Base-by-base conservation (phyloP, 2,888 invertebrate genomes). In the Epicampocera succincta region DNA sequence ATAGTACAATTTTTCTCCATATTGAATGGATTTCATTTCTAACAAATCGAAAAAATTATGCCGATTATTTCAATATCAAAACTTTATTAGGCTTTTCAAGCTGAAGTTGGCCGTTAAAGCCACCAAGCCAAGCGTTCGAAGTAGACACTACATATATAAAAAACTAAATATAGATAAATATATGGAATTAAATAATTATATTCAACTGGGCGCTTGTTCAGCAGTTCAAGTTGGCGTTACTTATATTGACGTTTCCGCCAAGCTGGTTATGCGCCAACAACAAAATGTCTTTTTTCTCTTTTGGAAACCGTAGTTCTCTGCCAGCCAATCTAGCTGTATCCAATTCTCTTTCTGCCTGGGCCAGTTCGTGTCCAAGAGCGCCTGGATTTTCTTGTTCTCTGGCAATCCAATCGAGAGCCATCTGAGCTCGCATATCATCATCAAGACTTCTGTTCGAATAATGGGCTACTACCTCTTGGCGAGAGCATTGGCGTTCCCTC, bases 351-450 rank as follows among this genome's bases (percentile, higher is more conserved):
- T 98, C 97, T 3, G 97, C 96, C 76, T 95, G 93, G 68, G 95
- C 94, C 81, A 98, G 92, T 91, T 98, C 98, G 84, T 95, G 93
- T 1, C 95, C 93, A 63, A 98, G 93, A 69, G 96, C 94, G 0
- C 96, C 95, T 4, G 93, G 93, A 86, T 94, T 94, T 87, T 94
- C 94, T 85, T 95, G 95, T 86, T 94, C 94, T 60, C 95, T 92
- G 11, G 97, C 96, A 76, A 98, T 97, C 98, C 98, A 98, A 90
- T 98, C 98, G 66, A 97, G 92, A 13, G 98, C 98, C 98, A 98
- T 98, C 92, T 97, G 97, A 80, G 97, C 96, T 83, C 98, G 94
- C 98, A 98, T 98, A 89, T 97, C 97, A 88, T 98, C 98, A 88
- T 98, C 98, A 29, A 98, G 93, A 48, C 97, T 96, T 25, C 98